phyloP scores from a whole-genome alignment of 2,797 vertebrate species.

The Pteronotus mesoamericanus region DNA sequence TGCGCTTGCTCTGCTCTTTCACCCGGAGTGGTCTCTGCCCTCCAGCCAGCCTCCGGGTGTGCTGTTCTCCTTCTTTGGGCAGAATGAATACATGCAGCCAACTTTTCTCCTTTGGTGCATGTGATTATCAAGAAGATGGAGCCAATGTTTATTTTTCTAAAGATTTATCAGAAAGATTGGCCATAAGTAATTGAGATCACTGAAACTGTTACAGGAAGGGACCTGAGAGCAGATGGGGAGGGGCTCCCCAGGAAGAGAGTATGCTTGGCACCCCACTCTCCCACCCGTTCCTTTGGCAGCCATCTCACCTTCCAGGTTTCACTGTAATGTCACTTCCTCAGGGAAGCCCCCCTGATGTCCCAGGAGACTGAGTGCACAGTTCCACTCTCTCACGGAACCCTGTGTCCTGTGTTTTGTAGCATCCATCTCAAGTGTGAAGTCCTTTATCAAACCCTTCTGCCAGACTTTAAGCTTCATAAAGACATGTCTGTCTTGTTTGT shows the following conservation, averaged over 20 bases:
- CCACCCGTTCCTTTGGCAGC: not conserved
- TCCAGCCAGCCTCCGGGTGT: not conserved
- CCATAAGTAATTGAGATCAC: conserved; percentile 74
- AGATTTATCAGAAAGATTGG: conserved; percentile 73
- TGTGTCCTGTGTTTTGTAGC: not conserved
- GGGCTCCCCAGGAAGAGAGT: not conserved
- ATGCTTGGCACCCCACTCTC: not conserved
- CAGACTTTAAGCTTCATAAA: not conserved
- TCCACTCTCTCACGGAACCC: not conserved
- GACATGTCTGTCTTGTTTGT: not conserved
- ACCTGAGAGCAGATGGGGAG: not conserved
- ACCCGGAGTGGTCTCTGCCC: conserved; percentile 57
- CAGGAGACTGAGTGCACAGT: not conserved
- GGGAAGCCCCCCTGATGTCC: not conserved
- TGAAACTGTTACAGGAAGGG: conserved; percentile 55
- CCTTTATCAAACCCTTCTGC: not conserved
- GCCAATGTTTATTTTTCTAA: conserved; percentile 67
- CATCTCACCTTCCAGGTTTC: not conserved
- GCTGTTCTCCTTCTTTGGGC: not conserved
- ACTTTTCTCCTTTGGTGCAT: not conserved
- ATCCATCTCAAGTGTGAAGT: not conserved
- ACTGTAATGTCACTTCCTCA: not conserved
- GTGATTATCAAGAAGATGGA: not conserved
- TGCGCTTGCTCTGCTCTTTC: not conserved
- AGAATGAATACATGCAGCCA: not conserved